phyloP scores from a whole-genome alignment of 2,113 vertebrate species.

The Zapornia atra region DNA sequence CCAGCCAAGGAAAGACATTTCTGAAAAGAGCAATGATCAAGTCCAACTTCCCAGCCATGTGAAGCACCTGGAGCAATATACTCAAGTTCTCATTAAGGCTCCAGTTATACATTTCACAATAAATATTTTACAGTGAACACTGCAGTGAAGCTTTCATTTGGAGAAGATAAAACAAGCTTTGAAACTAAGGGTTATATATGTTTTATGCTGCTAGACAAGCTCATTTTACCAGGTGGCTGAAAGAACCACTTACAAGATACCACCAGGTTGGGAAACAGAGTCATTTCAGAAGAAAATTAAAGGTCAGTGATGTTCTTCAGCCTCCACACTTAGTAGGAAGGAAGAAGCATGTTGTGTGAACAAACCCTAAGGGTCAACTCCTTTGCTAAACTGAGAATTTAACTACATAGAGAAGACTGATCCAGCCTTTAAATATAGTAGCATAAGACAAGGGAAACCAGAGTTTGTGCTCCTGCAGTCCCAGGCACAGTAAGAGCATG shows the following conservation, averaged over 20 bases:
- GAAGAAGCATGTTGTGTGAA: background rate
- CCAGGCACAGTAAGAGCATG: background rate
- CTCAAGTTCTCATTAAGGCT: constrained; percentile 3
- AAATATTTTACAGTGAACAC: constrained; percentile 52
- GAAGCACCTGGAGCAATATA: constrained; percentile 29
- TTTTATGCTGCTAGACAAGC: background rate
- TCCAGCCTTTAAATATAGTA: background rate
- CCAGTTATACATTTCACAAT: constrained; percentile 59
- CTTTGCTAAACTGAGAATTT: background rate
- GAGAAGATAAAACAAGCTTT: background rate
- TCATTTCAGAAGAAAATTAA: background rate
- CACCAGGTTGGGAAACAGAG: background rate
- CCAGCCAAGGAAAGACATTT: background rate
- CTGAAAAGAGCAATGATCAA: background rate
- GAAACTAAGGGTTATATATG: background rate
- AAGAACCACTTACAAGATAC: background rate
- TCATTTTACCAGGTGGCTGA: background rate
- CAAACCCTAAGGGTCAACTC: background rate
- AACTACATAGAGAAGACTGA: background rate
- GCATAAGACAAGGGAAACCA: background rate
- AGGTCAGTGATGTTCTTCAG: background rate
- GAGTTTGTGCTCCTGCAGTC: background rate
- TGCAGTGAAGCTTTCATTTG: constrained; percentile 50
- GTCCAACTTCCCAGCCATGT: background rate
- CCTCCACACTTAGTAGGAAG: background rate